Base-by-base conservation (phyloP, 2,797 vertebrate genomes). In the Sphaeramia orbicularis region DNA sequence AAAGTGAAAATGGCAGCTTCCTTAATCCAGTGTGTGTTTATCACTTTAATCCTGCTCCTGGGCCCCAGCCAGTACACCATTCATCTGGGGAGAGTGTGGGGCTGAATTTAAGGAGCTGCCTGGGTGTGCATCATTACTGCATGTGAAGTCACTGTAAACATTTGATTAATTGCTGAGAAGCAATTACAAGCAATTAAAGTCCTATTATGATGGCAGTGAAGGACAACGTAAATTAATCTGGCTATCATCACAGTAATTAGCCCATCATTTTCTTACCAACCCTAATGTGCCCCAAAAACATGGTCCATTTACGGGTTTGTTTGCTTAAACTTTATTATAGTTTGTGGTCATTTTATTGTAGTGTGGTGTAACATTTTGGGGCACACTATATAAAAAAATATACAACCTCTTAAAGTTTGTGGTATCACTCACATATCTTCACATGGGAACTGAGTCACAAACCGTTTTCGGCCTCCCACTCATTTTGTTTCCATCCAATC, bases 131-230 rank as follows among this genome's bases (percentile, higher is more conserved):
- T 86, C 72, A 56, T 83, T 73, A 79, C 73, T 52, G 61, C 19
- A 52, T 44, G 65, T 80, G 81, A 79, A 87, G 83, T 72, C 78
- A 59, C 71, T 77, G 75, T 86, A 88, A 91, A 90, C 83, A 87
- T 90, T 86, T 86, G 82, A 89, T 83, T 86, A 85, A 85, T 83
- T 73, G 65, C 83, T 45, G 61, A 74, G 84, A 82, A 64, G 78
- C 85, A 81, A 88, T 92, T 90, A 87, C 78, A 78, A 72, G 76
- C 86, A 90, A 89, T 93, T 91, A 90, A 87, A 88, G 78, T 75
- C 51, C 80, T 66, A 88, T 92, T 86, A 90, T 57, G 69, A 76
- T 61, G 76, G 76, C 82, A 74, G 61, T 66, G 84, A 85, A 86
- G 89, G 85, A 86, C 85, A 84, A 62, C 67, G 12, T 51, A 55